Base-by-base conservation (phyloP, 2,797 vertebrate species). In the Masticophis lateralis region DNA sequence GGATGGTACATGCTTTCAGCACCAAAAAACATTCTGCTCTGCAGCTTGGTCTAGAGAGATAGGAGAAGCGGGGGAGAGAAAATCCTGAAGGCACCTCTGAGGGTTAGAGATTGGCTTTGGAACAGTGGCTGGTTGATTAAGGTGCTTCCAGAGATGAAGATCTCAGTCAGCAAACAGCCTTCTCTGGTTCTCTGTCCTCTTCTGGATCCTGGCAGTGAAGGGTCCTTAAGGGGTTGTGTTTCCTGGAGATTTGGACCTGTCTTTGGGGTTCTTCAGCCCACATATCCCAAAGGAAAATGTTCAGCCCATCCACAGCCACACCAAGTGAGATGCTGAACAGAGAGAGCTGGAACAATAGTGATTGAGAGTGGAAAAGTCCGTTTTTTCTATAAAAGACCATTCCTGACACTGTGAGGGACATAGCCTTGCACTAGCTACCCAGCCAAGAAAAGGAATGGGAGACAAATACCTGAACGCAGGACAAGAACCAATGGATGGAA, bases 241-340 rank as follows among this genome's bases (percentile, higher is more conserved):
- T 92, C 25, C 55, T 53, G 96, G 2, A 22, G 92, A 69, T 79
- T 96, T 89, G 74, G 95, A 60, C 94, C 91, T 86, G 61, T 93
- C 57, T 66, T 90, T 90, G 94, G 93, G 90, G 43, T 43, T n/a
- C 95, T 92, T 92, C 94, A 94, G 89, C 95, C 3, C 0, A 83
- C 86, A 9, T 90, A 91, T 95, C 94, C 95, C 91, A 12, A 7
- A 2, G 12, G 86, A 32, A 47, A 69, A 83, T 25, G 69, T 28
- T 13, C 13, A 27, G 87, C 74, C 92, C 83, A 43, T 60, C 63
- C 90, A 86, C 1, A 93, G 90, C 92, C 57, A 13, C 25, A 69
- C 20, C 16, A 89, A 87, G 63, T 91, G 32, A 94, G 89, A 60
- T 14, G 0, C 61, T 86, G 93, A 74, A 91, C 18, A 51, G 37